Evolutionary conservation across 2,888 invertebrate genomes (phyloP).

Genomic region (Hypena proboscidalis): DNA sequence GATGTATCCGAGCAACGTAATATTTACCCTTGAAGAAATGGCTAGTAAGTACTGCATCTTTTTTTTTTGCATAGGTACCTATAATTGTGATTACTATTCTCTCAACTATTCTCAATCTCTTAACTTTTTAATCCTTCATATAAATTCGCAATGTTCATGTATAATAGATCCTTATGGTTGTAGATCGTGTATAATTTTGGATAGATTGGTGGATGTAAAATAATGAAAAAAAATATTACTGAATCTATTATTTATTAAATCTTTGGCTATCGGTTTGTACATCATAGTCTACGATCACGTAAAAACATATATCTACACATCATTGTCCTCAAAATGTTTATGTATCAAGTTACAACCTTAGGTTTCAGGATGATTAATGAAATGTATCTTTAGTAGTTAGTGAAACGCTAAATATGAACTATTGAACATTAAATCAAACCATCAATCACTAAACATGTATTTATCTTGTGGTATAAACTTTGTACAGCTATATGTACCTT

Average conservation of each 20-base stretch:
- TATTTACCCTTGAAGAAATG: too few species aligned
- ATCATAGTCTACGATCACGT: slow-evolving; percentile 79
- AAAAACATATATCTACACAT: slow-evolving; percentile 81
- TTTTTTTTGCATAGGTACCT: too few species aligned
- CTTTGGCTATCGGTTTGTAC: slow-evolving; percentile 80
- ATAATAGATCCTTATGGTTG: too few species aligned
- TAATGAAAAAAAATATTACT: too few species aligned
- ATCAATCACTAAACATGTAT: slow-evolving; percentile 13
- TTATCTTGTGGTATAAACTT: slow-evolving; percentile 4
- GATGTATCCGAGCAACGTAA: too few species aligned
- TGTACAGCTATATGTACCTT: neutral
- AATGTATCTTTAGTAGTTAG: slow-evolving; percentile 48
- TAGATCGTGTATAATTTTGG: too few species aligned
- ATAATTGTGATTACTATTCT: too few species aligned
- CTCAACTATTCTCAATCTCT: slow-evolving; percentile 73
- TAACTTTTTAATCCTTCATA: slow-evolving; percentile 76
- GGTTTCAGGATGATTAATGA: slow-evolving; percentile 74
- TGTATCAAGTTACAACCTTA: slow-evolving; percentile 83
- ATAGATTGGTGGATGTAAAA: too few species aligned
- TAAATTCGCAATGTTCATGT: too few species aligned
- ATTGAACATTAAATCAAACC: slow-evolving; percentile 38
- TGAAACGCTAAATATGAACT: slow-evolving; percentile 44
- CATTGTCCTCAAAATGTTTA: slow-evolving; percentile 71
- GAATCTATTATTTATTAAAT: slow-evolving; percentile 78
- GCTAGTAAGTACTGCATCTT: too few species aligned